Conservation (phyloP, 2,797 vertebrate species). For the Euphonia xanthogaster region DNA sequence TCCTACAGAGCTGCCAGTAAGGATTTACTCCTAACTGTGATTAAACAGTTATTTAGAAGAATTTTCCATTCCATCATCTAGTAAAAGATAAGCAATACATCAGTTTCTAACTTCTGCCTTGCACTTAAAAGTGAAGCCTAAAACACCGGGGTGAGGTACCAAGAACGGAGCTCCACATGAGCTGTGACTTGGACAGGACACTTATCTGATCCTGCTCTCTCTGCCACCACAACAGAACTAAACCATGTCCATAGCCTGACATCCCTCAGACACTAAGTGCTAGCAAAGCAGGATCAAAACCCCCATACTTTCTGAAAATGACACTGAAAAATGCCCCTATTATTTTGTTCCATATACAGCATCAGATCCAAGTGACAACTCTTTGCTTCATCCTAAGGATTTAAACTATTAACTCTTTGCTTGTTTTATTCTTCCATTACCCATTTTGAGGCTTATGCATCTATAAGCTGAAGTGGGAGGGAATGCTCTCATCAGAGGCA, state of each 20-base stretch:
- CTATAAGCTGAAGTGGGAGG: background rate
- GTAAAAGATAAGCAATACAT: background rate
- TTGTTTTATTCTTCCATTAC: background rate
- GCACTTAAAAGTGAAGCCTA: background rate
- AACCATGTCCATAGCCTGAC: background rate
- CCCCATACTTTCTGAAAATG: background rate
- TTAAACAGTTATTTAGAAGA: background rate
- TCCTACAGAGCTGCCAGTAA: background rate
- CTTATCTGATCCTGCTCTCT: background rate
- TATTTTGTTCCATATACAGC: background rate
- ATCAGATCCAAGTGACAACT: background rate
- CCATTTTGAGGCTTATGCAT: background rate
- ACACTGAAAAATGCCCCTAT: background rate
- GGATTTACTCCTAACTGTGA: background rate
- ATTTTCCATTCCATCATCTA: background rate
- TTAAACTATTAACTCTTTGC: background rate
- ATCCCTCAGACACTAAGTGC: background rate
- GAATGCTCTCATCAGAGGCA: background rate
- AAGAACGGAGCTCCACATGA: background rate
- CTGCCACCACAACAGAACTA: background rate
- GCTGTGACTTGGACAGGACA: background rate
- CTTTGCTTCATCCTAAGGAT: background rate
- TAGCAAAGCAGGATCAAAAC: background rate
- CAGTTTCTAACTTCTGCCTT: background rate
- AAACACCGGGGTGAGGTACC: background rate